A percentile compares a stretch with the other conserved stretches of the same genome.
These are phyloP conservation scores for Nettapus auritus DNA, from an alignment of 2,113 vertebrate genomes.

Conservation along the genomic window DNA sequence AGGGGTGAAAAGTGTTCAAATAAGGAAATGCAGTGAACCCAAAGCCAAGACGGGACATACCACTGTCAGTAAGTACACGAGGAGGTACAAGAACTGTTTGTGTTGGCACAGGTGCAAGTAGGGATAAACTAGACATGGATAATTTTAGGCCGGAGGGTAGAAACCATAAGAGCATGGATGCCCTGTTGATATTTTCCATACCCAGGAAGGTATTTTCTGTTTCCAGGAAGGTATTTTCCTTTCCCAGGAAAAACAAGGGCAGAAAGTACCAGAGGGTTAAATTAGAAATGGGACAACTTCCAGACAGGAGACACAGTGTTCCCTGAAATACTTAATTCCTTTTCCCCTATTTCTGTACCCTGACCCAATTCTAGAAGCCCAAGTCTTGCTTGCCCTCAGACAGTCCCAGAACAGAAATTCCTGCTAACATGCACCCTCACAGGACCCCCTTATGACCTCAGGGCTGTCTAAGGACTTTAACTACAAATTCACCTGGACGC, in stretches of 20 bases:
- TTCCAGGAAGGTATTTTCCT: neutral
- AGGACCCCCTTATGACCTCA: neutral
- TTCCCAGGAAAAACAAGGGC: neutral
- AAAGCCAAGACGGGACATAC: neutral
- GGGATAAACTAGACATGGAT: neutral
- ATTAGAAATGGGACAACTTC: neutral
- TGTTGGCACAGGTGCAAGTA: neutral
- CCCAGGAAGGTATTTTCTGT: neutral
- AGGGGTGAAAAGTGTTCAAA: neutral
- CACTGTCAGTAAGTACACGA: neutral
- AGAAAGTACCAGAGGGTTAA: neutral
- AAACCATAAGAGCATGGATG: neutral
- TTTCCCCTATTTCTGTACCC: neutral
- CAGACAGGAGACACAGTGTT: neutral
- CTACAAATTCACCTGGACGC: neutral
- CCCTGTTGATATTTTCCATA: neutral
- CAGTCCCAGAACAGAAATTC: neutral
- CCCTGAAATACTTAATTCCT: neutral
- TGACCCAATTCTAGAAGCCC: neutral
- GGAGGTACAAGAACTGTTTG: neutral
- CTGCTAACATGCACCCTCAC: neutral
- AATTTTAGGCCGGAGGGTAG: neutral
- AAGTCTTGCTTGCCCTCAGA: neutral
- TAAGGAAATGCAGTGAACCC: accelerated
- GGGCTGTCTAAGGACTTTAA: neutral